These are phyloP conservation scores for Eupithecia insigniata DNA, from an alignment of 2,888 invertebrate genomes.

Conservation along the genomic window DNA sequence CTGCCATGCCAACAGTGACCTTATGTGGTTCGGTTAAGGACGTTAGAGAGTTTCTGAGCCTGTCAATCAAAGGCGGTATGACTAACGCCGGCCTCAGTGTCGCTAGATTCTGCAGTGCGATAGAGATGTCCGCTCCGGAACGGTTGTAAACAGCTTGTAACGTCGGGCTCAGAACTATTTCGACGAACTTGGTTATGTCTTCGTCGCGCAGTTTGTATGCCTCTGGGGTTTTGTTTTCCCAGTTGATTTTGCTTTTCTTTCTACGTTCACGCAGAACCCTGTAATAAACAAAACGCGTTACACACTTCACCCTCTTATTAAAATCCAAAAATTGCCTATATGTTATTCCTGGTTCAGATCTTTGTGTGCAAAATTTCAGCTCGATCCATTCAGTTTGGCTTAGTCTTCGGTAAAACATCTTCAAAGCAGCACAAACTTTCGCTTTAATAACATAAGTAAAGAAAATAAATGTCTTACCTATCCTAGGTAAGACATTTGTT, in stretches of 20 bases:
- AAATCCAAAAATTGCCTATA: neutral
- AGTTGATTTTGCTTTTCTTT: conserved; percentile 82
- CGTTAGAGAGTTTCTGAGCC: conserved; percentile 91
- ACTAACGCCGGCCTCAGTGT: conserved; percentile 92
- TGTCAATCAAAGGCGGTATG: conserved; percentile 92
- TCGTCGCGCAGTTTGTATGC: conserved; percentile 89
- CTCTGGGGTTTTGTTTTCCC: conserved; percentile 88
- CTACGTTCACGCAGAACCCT: conserved; percentile 87
- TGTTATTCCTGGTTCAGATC: too few relatives aligned
- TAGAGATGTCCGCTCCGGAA: conserved; percentile 85
- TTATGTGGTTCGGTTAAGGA: conserved; percentile 95
- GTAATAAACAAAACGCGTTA: conserved; percentile 15
- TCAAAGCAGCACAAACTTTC: too few relatives aligned
- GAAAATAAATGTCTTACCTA: too few relatives aligned
- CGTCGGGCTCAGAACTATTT: conserved; percentile 88
- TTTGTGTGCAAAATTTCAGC: too few relatives aligned
- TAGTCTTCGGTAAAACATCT: too few relatives aligned
- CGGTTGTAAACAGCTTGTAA: conserved; percentile 92
- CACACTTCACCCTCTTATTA: neutral
- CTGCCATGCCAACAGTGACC: conserved; percentile 88
- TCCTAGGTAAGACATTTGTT: too few relatives aligned
- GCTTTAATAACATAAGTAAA: too few relatives aligned
- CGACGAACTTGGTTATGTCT: conserved; percentile 92
- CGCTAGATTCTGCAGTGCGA: conserved; percentile 90
- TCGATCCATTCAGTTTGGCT: too few relatives aligned